Evolutionary conservation across 2,888 invertebrate species (phyloP), one percentile per base, ranked within the genome.

Genomic region (Leptothorax acervorum): DNA sequence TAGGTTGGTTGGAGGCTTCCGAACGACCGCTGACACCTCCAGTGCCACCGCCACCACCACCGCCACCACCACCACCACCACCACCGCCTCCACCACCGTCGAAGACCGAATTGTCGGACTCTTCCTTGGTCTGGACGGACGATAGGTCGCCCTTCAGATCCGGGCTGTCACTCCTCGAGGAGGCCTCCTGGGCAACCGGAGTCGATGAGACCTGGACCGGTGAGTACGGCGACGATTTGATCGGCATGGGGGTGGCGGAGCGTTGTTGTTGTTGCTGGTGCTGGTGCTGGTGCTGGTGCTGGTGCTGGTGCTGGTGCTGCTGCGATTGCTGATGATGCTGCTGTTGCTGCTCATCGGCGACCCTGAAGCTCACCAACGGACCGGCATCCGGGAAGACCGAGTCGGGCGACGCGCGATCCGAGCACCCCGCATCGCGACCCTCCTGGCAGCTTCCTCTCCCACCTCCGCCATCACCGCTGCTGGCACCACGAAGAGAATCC

Each of bases 391-490:
- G 96, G 94, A 96, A 96, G 78, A 96, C 96, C 87, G 95, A 95
- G 87, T 96, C 96, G 87, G 96, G 96, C 85, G 95, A 95, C 35
- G 96, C 96, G 90, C 96, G 95, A 91, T 96, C 96, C 93, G 96
- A 95, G 93, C 90, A 90, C 87, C 89, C 93, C 70, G 86, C 84
- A 76, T 90, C 91, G 57, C 91, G 90, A 48, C 71, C n/a, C n/a
- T 91, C 91, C 85, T 85, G 74, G 82, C 86, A 84, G 95, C 95
- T 84, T 76, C 95, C 95, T 94, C 82, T 28, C 9, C 85, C 84
- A 12, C 63, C 71, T 15, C 75, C 70, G 63, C 75, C 73, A 42
- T 55, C 73, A 11, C 82, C 60, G 23, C 95, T 95, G 94, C 95
- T 31, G 95, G 95, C 95, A 93, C 95, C 96, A 94, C 95, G 95